Base-by-base conservation (phyloP, 2,888 invertebrate genomes). In the Oxycera nigricornis region DNA sequence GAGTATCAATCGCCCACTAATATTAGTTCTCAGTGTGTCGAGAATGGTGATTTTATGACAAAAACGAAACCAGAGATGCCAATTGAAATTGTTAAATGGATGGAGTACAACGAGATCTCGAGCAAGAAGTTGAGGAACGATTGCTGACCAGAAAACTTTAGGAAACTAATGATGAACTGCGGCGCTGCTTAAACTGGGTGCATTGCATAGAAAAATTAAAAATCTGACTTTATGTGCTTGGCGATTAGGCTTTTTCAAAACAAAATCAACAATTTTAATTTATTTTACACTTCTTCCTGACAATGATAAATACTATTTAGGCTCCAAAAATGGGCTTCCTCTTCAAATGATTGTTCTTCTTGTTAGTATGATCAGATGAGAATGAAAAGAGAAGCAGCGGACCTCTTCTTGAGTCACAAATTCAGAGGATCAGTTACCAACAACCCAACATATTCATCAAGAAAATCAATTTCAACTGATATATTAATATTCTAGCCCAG, bases 91-190 rank as follows among this genome's bases (percentile, higher is more conserved):
- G 88, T 87, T 55, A 90, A 89, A 80, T 92, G 91, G 90, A 88
- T 91, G 57, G 91, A 92, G 81, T 88, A 89, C 78, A 92, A 92
- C 81, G 90, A 91, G 77, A 88, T 91, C 75, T 92, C 92, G 0
- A 92, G 91, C 80, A 89, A 89, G 76, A 88, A 88, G 79, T 83
- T 92, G 74, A 87, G 91, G 79, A 83, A 81, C 74, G 82, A 81
- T 76, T 84, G 83, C 81, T 82, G 82, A 83, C 82, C 77, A 31
- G 65, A 75, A 31, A n/a, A 17, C 7, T 24, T 28, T 6, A 31
- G 61, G 26, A 61, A 9, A 22, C 28, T 11, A 2, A 59, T 20
- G 59, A n/a, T 17, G 30, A 30, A 28, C 30, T 28, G n/a, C 30
- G 9, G 11, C 4, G 24, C 22, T 24, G 11, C 20, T 2, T 11